These are phyloP conservation scores for Okamejei kenojei DNA, from an alignment of 2,797 vertebrate species.

Conservation along the genomic window DNA sequence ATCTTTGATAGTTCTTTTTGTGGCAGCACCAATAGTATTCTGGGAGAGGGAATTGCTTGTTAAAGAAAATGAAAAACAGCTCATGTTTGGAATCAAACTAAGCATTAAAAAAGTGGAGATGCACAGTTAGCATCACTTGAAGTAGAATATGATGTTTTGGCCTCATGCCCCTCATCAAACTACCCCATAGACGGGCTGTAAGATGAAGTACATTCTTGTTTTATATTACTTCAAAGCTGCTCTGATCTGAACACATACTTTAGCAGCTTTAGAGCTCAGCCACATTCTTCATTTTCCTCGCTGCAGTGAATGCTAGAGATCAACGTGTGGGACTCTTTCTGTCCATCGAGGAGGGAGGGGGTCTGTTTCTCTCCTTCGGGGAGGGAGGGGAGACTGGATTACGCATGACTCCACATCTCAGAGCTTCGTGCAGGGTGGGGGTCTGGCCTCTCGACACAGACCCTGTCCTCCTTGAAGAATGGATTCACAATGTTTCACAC, in stretches of 20 bases:
- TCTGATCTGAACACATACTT: not conserved
- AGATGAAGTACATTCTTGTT: not conserved
- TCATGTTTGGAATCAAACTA: not conserved
- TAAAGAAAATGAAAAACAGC: not conserved
- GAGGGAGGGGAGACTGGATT: not conserved
- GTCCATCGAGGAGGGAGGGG: not conserved
- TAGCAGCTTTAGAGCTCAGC: not conserved
- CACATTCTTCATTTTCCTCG: not conserved
- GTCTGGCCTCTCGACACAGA: not conserved
- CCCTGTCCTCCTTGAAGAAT: too few species aligned
- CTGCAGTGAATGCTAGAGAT: not conserved
- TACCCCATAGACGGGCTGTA: not conserved
- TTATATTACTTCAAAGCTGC: not conserved
- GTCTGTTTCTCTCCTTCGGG: not conserved
- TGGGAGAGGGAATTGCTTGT: not conserved
- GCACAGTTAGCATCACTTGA: not conserved
- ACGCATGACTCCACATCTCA: not conserved
- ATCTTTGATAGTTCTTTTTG: not conserved
- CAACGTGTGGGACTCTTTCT: too few species aligned
- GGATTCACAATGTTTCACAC: not conserved
- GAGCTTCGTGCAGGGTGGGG: not conserved
- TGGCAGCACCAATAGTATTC: not conserved
- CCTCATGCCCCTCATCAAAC: not conserved
- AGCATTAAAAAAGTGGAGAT: too few species aligned
- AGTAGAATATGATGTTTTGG: conserved; percentile 5